Base-by-base conservation (phyloP, 2,888 invertebrate genomes). In the Drosophila ezoana region DNA sequence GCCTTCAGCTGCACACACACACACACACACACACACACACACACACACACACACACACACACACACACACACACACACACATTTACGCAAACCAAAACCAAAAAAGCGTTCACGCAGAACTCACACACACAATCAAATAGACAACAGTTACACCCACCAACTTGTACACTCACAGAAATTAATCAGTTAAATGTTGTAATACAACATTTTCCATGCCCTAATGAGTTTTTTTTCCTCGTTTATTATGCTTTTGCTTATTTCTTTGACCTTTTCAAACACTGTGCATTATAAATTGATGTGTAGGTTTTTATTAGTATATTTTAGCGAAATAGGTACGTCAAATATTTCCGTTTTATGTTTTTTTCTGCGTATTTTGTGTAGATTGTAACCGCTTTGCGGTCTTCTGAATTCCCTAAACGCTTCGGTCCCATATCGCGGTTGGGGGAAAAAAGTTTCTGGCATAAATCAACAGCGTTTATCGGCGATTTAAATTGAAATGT, bases 141-240 rank as follows among this genome's bases (percentile, higher is more conserved):
- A 69, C 67, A 74, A 70, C 52, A 72, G 74, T 86, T 75, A 76
- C 84, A 80, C 85, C 88, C 82, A 75, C 83, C 37, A 71, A 57
- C 45, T 62, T 48, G 35, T 83, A 87, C 87, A 89, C 89, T 81
- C 52, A 67, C 76, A 75, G 49, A 89, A 89, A 87, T 78, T 71
- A 64, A 57, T 54, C 32, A 44, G 56, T 16, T 40, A 47, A 58
- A 68, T 65, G 38, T 63, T 53, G 43, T 6, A 40, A 20, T 14
- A 20, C 38, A 13, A 44, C 13, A 23, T 16, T 10, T n/a, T 14
- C 11, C 18, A 35, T 13, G n/a, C 13, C 18, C 28, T 2, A 28
- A 28, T 28, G 8, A 8, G 8, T 28, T 28, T 8, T 28, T 28
- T 28, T 28, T 23, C n/a, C n/a, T 8, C 5, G 3, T 13, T 40